Conservation (phyloP, 2,797 vertebrate genomes). For the Alauda arvensis region DNA sequence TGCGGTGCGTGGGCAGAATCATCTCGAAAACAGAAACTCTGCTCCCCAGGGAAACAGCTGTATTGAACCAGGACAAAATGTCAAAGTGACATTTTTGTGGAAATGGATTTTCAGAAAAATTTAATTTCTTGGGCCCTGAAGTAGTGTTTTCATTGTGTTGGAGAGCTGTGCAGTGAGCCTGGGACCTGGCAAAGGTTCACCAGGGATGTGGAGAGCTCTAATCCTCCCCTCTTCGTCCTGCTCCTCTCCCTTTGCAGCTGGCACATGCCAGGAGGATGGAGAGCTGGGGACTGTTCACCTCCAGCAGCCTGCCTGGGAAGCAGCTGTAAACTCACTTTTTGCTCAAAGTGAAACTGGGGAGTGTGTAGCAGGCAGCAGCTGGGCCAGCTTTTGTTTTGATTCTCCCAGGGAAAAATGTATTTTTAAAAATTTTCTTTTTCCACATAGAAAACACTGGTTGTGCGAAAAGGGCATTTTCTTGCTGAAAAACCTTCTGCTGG, state of each 20-base stretch:
- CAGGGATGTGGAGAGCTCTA: neutral
- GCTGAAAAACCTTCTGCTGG: slow-evolving; percentile 26
- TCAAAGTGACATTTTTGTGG: neutral
- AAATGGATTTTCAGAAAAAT: slow-evolving; percentile 30
- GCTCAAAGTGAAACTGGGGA: neutral
- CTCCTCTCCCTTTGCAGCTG: neutral
- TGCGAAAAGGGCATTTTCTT: slow-evolving; percentile 31
- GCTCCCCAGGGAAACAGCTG: neutral
- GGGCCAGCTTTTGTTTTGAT: neutral
- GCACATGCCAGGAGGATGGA: neutral
- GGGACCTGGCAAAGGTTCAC: neutral
- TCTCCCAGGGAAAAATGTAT: neutral
- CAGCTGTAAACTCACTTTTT: neutral
- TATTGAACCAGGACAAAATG: neutral
- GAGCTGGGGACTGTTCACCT: neutral
- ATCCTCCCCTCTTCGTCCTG: neutral
- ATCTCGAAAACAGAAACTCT: neutral
- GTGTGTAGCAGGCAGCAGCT: neutral
- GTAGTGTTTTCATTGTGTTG: neutral
- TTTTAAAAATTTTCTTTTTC: slow-evolving; percentile 3
- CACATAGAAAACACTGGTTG: neutral
- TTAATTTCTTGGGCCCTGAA: neutral
- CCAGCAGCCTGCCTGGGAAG: neutral
- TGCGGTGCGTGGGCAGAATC: fast-evolving
- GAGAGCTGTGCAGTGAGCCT: neutral